Conservation (phyloP, 2,113 vertebrate species). For the Lonchura striata region DNA sequence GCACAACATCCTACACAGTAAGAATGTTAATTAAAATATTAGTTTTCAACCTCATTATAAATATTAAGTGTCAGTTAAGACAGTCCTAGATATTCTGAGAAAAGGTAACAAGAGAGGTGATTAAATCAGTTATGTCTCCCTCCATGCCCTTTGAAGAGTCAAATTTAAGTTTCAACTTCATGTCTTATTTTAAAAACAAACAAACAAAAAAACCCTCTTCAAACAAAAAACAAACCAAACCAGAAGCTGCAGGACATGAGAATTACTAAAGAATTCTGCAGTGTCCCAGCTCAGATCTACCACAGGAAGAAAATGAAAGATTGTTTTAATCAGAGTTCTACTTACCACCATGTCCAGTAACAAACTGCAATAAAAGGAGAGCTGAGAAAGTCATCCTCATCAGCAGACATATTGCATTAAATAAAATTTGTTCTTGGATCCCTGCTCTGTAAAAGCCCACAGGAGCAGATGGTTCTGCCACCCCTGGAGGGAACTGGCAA, state of each 20-base stretch:
- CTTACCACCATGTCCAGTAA: constrained; percentile 47
- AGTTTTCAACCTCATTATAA: background rate
- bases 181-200: background rate
- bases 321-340: constrained; percentile 42
- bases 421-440: constrained; percentile 53
- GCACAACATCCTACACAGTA: background rate
- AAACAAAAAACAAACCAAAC: background rate
- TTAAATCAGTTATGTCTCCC: background rate
- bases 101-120: background rate
- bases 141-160: background rate
- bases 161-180: background rate
- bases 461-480: constrained; percentile 56
- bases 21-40: background rate
- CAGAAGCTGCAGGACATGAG: background rate
- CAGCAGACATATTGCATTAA: constrained; percentile 37
- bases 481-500: constrained; percentile 54
- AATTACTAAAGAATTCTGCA: background rate
- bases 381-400: constrained; percentile 40
- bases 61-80: background rate
- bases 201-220: background rate
- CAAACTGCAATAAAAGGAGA: constrained; percentile 19
- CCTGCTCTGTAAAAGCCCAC: constrained; percentile 35
- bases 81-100: background rate
- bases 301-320: constrained; percentile 2
- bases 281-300: background rate